These are phyloP conservation scores for Trigoniulus corallinus DNA, from an alignment of 1,140 invertebrate genomes.

Conservation along the genomic window DNA sequence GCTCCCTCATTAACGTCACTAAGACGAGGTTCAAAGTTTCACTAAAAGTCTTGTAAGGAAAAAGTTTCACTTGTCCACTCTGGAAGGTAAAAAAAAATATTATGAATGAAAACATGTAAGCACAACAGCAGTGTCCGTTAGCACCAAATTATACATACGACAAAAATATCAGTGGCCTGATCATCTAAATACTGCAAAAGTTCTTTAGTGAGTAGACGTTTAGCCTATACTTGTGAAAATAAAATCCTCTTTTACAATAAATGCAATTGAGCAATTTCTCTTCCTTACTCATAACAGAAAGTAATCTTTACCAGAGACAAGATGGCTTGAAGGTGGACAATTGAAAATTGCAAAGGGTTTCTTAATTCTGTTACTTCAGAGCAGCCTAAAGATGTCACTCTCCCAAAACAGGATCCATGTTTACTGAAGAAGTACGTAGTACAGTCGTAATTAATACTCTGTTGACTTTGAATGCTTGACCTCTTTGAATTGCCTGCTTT, in stretches of 20 bases:
- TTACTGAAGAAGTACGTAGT: conserved; percentile 76
- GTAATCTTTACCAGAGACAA: conserved; percentile 22
- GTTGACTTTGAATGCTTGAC: conserved; percentile 18
- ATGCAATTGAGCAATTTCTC: background rate
- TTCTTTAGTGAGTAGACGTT: conserved; percentile 77
- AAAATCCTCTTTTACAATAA: conserved; percentile 1
- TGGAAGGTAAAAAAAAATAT: conserved; percentile 11
- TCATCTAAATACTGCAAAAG: conserved; percentile 55
- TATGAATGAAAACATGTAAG: background rate
- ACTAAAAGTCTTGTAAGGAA: conserved; percentile 80
- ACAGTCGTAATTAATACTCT: conserved; percentile 32
- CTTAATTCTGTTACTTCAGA: conserved; percentile 18
- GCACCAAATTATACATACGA: conserved; percentile 11
- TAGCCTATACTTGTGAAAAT: conserved; percentile 32
- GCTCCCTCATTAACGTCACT: conserved; percentile 75
- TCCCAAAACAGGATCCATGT: conserved; percentile 70
- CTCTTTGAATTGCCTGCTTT: conserved; percentile 8
- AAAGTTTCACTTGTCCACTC: conserved; percentile 42
- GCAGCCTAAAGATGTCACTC: conserved; percentile 21
- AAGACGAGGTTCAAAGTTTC: conserved; percentile 87
- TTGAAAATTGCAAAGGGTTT: conserved; percentile 25
- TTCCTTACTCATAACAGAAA: background rate
- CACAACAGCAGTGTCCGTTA: background rate
- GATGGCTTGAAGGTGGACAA: conserved; percentile 22
- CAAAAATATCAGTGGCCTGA: conserved; percentile 53